These are phyloP conservation scores for Aphelenchoides besseyi DNA, from an alignment of 1,140 invertebrate genomes.

Conservation along the genomic window DNA sequence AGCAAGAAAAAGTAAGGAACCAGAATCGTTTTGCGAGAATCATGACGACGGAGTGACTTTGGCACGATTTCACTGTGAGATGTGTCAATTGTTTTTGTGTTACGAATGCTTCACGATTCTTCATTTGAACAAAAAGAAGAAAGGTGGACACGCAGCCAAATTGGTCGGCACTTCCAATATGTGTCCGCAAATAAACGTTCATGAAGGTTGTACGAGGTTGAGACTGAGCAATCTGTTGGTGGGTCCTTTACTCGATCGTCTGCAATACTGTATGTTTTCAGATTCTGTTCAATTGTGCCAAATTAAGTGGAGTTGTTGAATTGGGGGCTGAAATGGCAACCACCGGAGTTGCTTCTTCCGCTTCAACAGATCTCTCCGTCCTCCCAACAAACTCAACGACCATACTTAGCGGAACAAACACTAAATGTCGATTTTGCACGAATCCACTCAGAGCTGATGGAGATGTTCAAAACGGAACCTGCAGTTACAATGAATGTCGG, in stretches of 20 bases:
- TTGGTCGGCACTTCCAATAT: constrained; percentile 34
- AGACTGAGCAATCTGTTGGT: constrained; percentile 46
- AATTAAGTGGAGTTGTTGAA: constrained; percentile 86
- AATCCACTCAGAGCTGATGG: constrained; percentile 76
- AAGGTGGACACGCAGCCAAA: constrained; percentile 46
- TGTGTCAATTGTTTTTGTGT: constrained; percentile 77
- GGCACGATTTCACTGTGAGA: constrained; percentile 83
- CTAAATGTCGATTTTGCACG: constrained; percentile 84
- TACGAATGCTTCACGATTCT: constrained; percentile 90
- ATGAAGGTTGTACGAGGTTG: constrained; percentile 60
- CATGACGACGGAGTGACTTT: constrained; percentile 92
- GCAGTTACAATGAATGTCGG: constrained; percentile 86
- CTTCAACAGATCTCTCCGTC: neutral
- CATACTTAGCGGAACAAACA: constrained; percentile 9
- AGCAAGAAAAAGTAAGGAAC: constrained; percentile 58
- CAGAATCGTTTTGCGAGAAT: constrained; percentile 77
- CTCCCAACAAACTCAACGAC: neutral
- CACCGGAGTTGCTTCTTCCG: neutral
- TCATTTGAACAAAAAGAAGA: constrained; percentile 82
- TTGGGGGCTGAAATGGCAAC: constrained; percentile 74
- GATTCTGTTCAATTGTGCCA: constrained; percentile 83
- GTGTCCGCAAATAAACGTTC: constrained; percentile 51
- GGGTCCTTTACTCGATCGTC: neutral
- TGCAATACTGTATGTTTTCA: constrained; percentile 76
- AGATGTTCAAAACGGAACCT: constrained; percentile 84